Conservation (phyloP, 1,140 invertebrate genomes). For the Panonychus citri region DNA sequence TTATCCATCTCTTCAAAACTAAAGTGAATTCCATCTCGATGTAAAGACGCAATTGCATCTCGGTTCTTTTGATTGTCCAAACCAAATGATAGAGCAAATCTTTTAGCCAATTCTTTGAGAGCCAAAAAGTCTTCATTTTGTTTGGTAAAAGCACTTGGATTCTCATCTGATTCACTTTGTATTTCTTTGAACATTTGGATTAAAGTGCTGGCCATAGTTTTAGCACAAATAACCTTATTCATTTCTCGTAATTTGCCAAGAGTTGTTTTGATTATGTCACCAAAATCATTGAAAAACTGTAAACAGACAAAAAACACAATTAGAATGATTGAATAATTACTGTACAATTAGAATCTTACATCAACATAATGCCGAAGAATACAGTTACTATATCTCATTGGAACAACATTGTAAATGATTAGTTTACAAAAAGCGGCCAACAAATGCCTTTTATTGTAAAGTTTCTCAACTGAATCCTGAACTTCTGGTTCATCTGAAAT, state of each 20-base stretch:
- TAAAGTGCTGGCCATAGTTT: slow-evolving; percentile 77
- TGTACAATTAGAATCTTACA: slow-evolving; percentile 26
- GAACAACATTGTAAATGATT: slow-evolving; percentile 88
- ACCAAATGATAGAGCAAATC: slow-evolving; percentile 90
- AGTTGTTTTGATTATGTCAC: slow-evolving; percentile 94
- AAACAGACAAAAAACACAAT: slow-evolving; percentile 14
- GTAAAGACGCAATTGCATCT: slow-evolving; percentile 83
- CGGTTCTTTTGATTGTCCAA: slow-evolving; percentile 90
- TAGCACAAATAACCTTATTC: slow-evolving; percentile 82
- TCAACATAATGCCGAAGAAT: slow-evolving; percentile 95
- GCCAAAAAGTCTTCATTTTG: slow-evolving; percentile 55
- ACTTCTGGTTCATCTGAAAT: slow-evolving; percentile 34
- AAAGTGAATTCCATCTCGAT: slow-evolving; percentile 78
- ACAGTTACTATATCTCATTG: slow-evolving; percentile 62
- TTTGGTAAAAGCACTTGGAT: slow-evolving; percentile 19
- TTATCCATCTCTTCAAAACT: slow-evolving; percentile 43
- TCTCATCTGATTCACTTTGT: slow-evolving; percentile 26
- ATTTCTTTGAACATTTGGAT: slow-evolving; percentile 57
- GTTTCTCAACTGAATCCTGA: slow-evolving; percentile 69
- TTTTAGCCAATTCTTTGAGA: slow-evolving; percentile 81
- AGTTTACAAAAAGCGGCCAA: slow-evolving; percentile 90
- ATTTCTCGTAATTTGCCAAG: slow-evolving; percentile 88
- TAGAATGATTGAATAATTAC: neutral
- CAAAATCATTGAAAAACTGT: slow-evolving; percentile 91
- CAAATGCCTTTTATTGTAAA: slow-evolving; percentile 86